Evolutionary conservation across 2,888 invertebrate species (phyloP), one percentile per base, ranked within the genome.

Genomic region (Drosophila multiciliata): DNA sequence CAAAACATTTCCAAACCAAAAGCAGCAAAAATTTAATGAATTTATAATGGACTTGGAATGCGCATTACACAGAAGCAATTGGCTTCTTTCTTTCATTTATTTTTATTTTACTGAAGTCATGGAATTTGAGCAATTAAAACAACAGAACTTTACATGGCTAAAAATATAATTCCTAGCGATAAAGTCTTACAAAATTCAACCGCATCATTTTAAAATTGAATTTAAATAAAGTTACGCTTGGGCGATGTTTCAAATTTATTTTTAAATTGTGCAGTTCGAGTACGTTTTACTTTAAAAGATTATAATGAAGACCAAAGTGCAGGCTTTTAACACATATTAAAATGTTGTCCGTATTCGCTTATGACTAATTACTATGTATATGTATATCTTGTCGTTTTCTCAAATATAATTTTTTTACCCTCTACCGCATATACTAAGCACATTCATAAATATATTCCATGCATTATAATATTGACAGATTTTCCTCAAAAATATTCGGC

Each of bases 301-400:
- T 5, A n/a, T n/a, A n/a, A 11, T 12, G 20, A 20, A 20, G 45
- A 7, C 45, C 20, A 45, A 38, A 38, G 38, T 38, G 38, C 38
- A 38, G 38, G 3, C 38, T 5, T 70, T 74, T 78, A 36, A 61
- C 36, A 57, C 68, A 64, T 60, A 26, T 49, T 50, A 36, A 26
- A 59, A 23, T 48, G 33, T 50, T 33, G 29, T 59, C 50, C 32
- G 58, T 50, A 49, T 54, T 40, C 42, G 48, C 62, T 49, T 57
- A 73, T 87, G 86, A 83, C 58, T 88, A 83, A 83, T 62, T 62
- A 66, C 68, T 71, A 65, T 58, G 38, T 52, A 62, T 23, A 23
- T 23, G 23, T 23, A 1, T 23, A 2, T 55, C 73, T 59, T 52
- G 9, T 35, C 40, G 63, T 58, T 40, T 59, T 57, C 38, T 62